Conservation (phyloP, 2,113 vertebrate genomes). For the Elachura formosa region DNA sequence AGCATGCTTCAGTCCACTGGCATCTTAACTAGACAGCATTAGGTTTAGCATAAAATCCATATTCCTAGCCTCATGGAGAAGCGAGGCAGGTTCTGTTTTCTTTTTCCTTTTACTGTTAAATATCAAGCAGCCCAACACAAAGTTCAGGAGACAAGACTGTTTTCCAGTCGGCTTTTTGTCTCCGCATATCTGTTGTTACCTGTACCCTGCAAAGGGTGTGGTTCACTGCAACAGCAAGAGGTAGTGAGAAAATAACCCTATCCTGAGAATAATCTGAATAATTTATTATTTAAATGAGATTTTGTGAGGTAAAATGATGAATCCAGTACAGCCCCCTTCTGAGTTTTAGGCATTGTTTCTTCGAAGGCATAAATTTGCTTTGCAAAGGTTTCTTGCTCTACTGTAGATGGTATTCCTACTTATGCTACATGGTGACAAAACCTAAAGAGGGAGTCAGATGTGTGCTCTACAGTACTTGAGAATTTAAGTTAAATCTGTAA, state of each 20-base stretch:
- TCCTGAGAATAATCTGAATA: conserved; percentile 1
- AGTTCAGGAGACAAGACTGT: conserved; percentile 23
- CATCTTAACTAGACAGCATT: conserved; percentile 58
- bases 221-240: not conserved
- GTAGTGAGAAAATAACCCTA: not conserved
- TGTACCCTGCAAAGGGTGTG: not conserved
- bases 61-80: conserved; percentile 31
- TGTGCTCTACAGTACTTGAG: conserved; percentile 75
- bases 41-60: conserved; percentile 66
- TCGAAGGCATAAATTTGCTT: conserved; percentile 43
- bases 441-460: conserved; percentile 74
- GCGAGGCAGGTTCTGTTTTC: not conserved
- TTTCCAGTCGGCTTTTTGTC: not conserved
- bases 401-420: not conserved
- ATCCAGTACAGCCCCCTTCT: not conserved
- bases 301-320: not conserved
- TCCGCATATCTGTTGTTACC: not conserved
- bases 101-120: not conserved
- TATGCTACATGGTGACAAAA: conserved; percentile 57
- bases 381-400: conserved; percentile 1
- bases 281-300: conserved; percentile 36
- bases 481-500: conserved; percentile 88
- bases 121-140: not conserved
- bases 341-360: conserved; percentile 28
- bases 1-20: conserved; percentile 50